phyloP scores from a whole-genome alignment of 1,140 invertebrate genomes.

The Bactericera cockerelli region DNA sequence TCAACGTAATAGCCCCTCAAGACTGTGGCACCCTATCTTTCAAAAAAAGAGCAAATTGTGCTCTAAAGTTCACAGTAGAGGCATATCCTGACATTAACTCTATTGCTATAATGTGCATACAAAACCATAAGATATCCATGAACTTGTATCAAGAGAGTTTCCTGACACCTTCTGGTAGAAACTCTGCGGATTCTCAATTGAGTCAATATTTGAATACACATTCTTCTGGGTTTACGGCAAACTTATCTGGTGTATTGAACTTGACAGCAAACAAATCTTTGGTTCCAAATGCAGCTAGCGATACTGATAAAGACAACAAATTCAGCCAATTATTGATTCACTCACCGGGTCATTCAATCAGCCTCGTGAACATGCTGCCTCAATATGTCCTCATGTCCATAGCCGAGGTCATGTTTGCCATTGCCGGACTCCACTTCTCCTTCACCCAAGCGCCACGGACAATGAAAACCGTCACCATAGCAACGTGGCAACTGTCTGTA shows the following conservation, averaged over 20 bases:
- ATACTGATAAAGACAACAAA: neutral
- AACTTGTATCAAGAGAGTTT: neutral
- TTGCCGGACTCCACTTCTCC: constrained; percentile 33
- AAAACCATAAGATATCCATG: neutral
- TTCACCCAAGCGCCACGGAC: neutral
- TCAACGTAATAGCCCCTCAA: neutral
- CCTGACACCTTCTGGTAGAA: neutral
- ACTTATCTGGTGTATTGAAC: too few species aligned
- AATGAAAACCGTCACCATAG: constrained; percentile 31
- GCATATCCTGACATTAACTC: neutral
- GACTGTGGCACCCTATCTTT: neutral
- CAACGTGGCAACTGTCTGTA: constrained; percentile 32
- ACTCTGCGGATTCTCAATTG: too few species aligned
- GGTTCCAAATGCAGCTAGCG: neutral
- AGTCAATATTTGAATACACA: too few species aligned
- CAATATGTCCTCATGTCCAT: constrained; percentile 44
- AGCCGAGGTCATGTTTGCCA: constrained; percentile 43
- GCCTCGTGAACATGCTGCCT: constrained; percentile 41
- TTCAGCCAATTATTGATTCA: constrained; percentile 19
- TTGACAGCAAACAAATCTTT: too few species aligned
- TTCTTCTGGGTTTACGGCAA: too few species aligned
- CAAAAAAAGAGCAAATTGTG: neutral
- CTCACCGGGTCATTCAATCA: constrained; percentile 29
- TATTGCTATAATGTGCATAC: neutral
- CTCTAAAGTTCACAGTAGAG: neutral